These are phyloP conservation scores for Heliconius hortense DNA, from an alignment of 2,888 invertebrate genomes.

Conservation along the genomic window DNA sequence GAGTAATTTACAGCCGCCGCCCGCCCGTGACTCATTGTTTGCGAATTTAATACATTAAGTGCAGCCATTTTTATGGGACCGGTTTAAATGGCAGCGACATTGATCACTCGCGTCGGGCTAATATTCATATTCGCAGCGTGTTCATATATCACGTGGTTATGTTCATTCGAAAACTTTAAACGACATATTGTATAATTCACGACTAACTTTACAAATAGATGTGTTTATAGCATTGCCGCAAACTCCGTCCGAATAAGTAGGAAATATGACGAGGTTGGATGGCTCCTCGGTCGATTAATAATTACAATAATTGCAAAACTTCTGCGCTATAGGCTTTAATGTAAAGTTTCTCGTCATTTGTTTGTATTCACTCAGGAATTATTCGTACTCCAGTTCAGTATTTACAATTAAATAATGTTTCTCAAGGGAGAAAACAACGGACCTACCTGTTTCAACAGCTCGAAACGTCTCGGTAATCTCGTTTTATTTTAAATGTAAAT, in stretches of 20 bases:
- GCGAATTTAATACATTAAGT: slow-evolving; percentile 76
- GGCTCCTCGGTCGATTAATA: slow-evolving; percentile 72
- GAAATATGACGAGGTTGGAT: slow-evolving; percentile 73
- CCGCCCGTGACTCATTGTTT: slow-evolving; percentile 67
- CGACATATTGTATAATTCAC: slow-evolving; percentile 59
- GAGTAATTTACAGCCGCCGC: slow-evolving; percentile 63
- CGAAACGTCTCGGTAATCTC: background rate
- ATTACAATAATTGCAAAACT: slow-evolving; percentile 79
- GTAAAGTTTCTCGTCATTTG: slow-evolving; percentile 63
- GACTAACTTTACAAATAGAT: slow-evolving; percentile 66
- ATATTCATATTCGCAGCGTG: slow-evolving; percentile 34
- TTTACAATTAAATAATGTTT: slow-evolving; percentile 23
- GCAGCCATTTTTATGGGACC: slow-evolving; percentile 63
- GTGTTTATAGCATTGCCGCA: slow-evolving; percentile 69
- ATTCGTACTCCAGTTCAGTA: slow-evolving; percentile 18
- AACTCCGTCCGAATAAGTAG: slow-evolving; percentile 73
- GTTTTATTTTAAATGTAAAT: slow-evolving; percentile 1
- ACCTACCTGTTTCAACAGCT: slow-evolving; percentile 4
- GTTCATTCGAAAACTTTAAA: slow-evolving; percentile 45
- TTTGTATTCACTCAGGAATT: slow-evolving; percentile 63
- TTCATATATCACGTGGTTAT: slow-evolving; percentile 32
- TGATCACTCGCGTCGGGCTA: slow-evolving; percentile 39
- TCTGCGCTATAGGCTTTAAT: slow-evolving; percentile 67
- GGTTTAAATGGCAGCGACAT: slow-evolving; percentile 58
- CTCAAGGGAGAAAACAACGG: slow-evolving; percentile 12